Base-by-base conservation (phyloP, 2,888 invertebrate genomes). In the Lypha dubia region DNA sequence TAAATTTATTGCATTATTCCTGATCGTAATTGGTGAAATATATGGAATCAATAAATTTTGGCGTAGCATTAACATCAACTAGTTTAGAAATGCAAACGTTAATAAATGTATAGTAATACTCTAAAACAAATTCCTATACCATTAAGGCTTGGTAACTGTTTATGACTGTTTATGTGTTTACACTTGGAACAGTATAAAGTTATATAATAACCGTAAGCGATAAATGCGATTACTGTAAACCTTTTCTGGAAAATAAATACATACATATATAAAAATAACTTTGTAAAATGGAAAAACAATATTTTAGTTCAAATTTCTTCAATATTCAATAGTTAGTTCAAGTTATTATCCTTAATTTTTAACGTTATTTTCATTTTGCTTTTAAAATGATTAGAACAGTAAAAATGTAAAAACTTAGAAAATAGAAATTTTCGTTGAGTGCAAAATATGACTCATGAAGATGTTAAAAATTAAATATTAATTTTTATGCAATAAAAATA, bases 401-500 rank as follows among this genome's bases (percentile, higher is more conserved):
- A 63, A 62, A 71, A 82, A 38, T 82, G 75, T 76, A 76, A 56
- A 75, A 65, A 76, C n/a, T n/a, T n/a, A 65, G 53, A 49, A 83
- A 63, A 81, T 63, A 60, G 22, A 32, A 53, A 24, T 70, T 62
- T 28, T 51, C 20, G 51, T 15, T 71, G 60, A 62, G 71, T 70
- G 38, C 17, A 53, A 53, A 20, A 11, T 67, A n/a, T 38, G 20
- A 53, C 65, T 56, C 41, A 63, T 65, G 32, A 56, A 71, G 35
- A 67, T 77, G 71, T 77, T 70, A 63, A 73, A 82, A 73, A 60
- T 76, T 60, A 60, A 77, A 76, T 28, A 82, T 82, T 76, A 71
- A 68, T 83, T 83, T 82, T 77, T 83, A 73, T 82, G 82, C 76
- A 82, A 82, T 82, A 83, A 83, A 75, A 75, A 70, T 73, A 76